Evolutionary conservation across 2,797 vertebrate genomes (phyloP), one percentile per base, ranked within the genome.

Genomic region (Astyanax mexicanus): DNA sequence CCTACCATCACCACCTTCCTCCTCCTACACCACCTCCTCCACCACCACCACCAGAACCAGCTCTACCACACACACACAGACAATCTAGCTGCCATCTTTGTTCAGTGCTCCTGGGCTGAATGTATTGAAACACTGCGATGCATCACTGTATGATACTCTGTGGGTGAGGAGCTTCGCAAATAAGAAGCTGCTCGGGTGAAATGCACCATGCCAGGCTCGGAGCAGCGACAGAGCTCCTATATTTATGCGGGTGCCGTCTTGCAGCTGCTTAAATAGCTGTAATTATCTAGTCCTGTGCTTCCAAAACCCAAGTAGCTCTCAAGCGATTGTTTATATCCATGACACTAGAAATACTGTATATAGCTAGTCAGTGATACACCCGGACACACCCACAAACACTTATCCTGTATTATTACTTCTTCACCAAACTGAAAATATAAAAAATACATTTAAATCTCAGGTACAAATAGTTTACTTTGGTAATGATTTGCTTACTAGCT

Each of bases 271-370:
- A 71, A 80, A 42, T 65, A 67, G 25, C 4, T 47, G 55, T 77
- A 78, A 83, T 80, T 77, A 69, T 72, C 40, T 40, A 72, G 72
- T 72, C 62, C 37, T 21, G 25, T 47, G 64, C 44, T 72, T 52
- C 23, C 11, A n/a, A n/a, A n/a, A n/a, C n/a, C n/a, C n/a, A n/a
- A 52, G 64, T 52, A 38, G 47, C 35, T 52, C 44, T 60, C 19
- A 21, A 32, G 61, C 67, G 13, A 77, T 70, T 74, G 71, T 75
- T 73, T 74, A 69, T 15, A 9, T 51, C 32, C 44, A 57, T 35
- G 38, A 78, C 37, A 58, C 44, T 21, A 44, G 27, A 75, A 68
- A 61, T 61, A 21, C 19, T 72, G 69, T 61, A 58, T 85, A 52
- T 23, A 7, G n/a, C n/a, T n/a, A n/a, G n/a, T n/a, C n/a, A n/a